Percentiles rank a stretch among this genome's conserved stretches.
phyloP scores from a whole-genome alignment of 2,113 vertebrate genomes.

The Oenanthe oenanthe region DNA sequence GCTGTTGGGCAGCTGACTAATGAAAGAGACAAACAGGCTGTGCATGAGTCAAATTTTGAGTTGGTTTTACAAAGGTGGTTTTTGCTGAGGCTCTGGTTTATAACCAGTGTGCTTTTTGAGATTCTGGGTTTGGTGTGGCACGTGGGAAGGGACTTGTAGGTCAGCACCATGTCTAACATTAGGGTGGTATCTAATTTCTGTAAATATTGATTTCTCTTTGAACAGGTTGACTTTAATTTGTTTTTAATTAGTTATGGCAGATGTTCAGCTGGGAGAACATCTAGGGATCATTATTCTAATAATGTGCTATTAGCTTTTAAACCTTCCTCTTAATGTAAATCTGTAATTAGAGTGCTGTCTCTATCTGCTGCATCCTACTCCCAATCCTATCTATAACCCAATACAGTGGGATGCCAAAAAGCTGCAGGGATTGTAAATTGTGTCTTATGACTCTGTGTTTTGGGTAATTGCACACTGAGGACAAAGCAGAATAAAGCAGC shows the following conservation, averaged over 20 bases:
- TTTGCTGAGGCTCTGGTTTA: neutral
- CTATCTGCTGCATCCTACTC: constrained; percentile 40
- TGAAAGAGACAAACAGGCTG: neutral
- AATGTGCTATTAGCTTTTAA: constrained; percentile 67
- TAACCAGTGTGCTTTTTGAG: neutral
- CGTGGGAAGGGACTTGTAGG: constrained; percentile 5
- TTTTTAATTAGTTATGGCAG: constrained; percentile 74
- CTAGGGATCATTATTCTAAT: constrained; percentile 70
- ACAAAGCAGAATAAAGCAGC: neutral
- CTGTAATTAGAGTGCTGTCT: constrained; percentile 54
- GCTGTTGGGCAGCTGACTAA: constrained; percentile 26
- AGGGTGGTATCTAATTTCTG: constrained; percentile 37
- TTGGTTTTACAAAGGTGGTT: neutral
- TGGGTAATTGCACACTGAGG: constrained; percentile 9
- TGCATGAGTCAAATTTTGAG: constrained; percentile 9
- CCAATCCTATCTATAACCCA: constrained; percentile 17
- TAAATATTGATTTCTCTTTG: constrained; percentile 57
- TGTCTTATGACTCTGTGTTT: constrained; percentile 9
- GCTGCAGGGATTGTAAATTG: constrained; percentile 46
- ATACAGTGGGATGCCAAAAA: constrained; percentile 22
- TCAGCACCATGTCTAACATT: neutral
- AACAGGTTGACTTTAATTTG: constrained; percentile 63
- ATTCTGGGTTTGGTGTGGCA: neutral
- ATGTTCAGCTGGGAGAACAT: constrained; percentile 68
- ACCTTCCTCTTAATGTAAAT: constrained; percentile 60